A percentile compares a stretch with the other conserved stretches of the same genome.
phyloP scores from a whole-genome alignment of 2,113 vertebrate species.

The Formicarius rufipectus region DNA sequence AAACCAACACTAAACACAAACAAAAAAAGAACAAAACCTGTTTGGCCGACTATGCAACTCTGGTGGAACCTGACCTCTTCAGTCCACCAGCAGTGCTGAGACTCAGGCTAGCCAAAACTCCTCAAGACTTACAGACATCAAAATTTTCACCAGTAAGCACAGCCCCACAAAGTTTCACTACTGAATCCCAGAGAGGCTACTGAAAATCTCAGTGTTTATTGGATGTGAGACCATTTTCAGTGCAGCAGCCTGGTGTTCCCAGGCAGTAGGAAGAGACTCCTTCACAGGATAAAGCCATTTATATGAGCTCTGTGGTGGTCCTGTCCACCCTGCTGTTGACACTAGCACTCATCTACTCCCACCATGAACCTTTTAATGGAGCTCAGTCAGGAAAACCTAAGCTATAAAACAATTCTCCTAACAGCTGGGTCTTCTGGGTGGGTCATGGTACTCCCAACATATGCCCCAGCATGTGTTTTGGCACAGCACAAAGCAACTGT shows the following conservation, averaged over 20 bases:
- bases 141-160: background rate
- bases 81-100: fast-evolving
- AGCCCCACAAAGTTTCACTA: fast-evolving
- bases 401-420: background rate
- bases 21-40: background rate
- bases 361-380: background rate
- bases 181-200: background rate
- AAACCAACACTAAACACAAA: background rate
- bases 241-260: background rate
- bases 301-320: background rate
- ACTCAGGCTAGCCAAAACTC: background rate
- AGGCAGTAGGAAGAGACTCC: background rate
- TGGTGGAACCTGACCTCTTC: background rate
- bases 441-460: background rate
- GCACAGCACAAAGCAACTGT: background rate
- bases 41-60: background rate
- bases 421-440: background rate
- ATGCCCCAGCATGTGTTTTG: fast-evolving
- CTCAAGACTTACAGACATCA: background rate
- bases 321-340: background rate
- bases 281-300: background rate
- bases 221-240: background rate
- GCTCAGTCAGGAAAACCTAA: background rate
- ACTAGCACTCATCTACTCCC: background rate
- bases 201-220: background rate